A percentile compares a stretch with the other conserved stretches of the same genome.
Conservation (phyloP, 2,113 vertebrate genomes). For the Rhinichthys klamathensis region DNA sequence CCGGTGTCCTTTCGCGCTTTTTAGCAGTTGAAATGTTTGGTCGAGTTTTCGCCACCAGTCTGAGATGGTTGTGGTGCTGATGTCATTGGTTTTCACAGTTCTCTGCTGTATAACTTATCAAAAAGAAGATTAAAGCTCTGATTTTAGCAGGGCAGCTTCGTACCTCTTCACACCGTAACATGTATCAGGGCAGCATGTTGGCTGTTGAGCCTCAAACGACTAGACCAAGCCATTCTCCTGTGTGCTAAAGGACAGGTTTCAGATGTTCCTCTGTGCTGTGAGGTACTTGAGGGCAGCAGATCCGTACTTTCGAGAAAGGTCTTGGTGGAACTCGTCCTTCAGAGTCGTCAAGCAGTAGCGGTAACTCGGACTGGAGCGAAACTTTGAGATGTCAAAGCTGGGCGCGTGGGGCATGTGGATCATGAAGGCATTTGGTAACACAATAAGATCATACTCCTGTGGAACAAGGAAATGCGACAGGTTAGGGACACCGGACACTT, state of each 20-base stretch:
- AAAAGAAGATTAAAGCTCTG: constrained; percentile 50
- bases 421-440: constrained; percentile 94
- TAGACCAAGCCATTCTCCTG: neutral
- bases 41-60: constrained; percentile 38
- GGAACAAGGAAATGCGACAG: neutral
- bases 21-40: constrained; percentile 31
- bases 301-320: constrained; percentile 90
- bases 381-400: constrained; percentile 95
- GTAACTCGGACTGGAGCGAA: constrained; percentile 87
- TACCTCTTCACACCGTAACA: constrained; percentile 42
- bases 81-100: constrained; percentile 47
- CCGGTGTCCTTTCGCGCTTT: constrained; percentile 9
- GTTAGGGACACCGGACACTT: neutral
- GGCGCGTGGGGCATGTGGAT: constrained; percentile 97
- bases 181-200: constrained; percentile 49
- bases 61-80: constrained; percentile 31
- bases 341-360: constrained; percentile 87
- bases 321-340: constrained; percentile 96
- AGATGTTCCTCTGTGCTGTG: constrained; percentile 86
- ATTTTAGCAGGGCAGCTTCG: constrained; percentile 53
- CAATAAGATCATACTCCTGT: constrained; percentile 91
- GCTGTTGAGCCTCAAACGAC: constrained; percentile 36
- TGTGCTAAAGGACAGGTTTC: neutral
- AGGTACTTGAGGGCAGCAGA: constrained; percentile 95
- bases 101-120: constrained; percentile 32